Evolutionary conservation across 2,113 vertebrate species (phyloP), one percentile per base, ranked within the genome.

Genomic region (Sprattus sprattus): DNA sequence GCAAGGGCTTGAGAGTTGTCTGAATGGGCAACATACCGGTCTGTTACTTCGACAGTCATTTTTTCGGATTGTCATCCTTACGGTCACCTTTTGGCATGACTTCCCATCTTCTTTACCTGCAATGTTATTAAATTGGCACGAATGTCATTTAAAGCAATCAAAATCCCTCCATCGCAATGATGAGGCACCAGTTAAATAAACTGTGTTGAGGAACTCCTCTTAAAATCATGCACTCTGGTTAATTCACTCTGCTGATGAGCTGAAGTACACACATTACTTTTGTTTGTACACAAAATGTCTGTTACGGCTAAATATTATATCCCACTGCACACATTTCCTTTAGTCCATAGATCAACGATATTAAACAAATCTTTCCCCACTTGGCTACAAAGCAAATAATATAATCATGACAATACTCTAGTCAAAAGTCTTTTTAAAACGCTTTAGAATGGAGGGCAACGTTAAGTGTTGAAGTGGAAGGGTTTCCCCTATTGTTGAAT

Each of bases 41-140:
- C 96, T 97, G 94, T 97, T 97, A 92, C 97, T 99, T 89, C 98
- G 96, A 90, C 98, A 99, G 90, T 99, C 97, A 0, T 97, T 99
- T 93, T 99, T 99, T 90, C 98, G 96, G 91, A 99, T 99, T 6
- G 98, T 99, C 98, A 99, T 99, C 89, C 98, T 95, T 85, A 99
- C 98, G 0, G 97, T 98, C 92, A 99, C 98, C 91, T 98, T 98
- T 93, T 99, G 99, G 93, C 98, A 99, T 32, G 97, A 98, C 90
- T 98, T 98, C 47, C 98, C 98, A 18, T 99, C 98, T 92, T 99
- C 98, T 92, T 99, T 99, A 91, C 98, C 98, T 99, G 92, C 88
- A 85, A 82, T 46, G 28, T 45, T 32, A 32, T 78, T 78, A 78
- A 78, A 78, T 78, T 4, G 25, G 28, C 32, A 32, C 39, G 0